Conservation (phyloP, 2,113 vertebrate species). For the Motacilla alba region DNA sequence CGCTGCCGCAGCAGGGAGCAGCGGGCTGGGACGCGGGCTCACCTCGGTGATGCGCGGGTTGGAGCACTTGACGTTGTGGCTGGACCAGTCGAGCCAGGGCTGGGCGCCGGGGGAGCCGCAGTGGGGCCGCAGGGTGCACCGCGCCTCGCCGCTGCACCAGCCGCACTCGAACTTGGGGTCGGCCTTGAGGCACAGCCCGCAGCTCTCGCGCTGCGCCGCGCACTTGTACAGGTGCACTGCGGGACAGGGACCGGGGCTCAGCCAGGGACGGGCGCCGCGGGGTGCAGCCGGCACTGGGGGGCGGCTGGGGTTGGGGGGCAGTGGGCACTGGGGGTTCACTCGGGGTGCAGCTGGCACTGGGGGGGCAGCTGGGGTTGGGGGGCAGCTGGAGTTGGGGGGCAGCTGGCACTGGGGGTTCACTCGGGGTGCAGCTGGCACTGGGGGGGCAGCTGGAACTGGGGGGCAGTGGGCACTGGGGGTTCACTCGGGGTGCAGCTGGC, state of each 20-base stretch:
- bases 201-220: slow-evolving; percentile 94
- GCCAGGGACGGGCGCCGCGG: no score
- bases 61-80: slow-evolving; percentile 91
- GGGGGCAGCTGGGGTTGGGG: background rate
- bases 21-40: background rate
- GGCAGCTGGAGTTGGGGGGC: background rate
- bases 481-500: rapidly evolving
- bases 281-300: background rate
- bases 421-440: no score
- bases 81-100: slow-evolving; percentile 93
- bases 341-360: no score
- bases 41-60: slow-evolving; percentile 98
- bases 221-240: slow-evolving; percentile 98
- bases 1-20: no score
- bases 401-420: background rate
- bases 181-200: slow-evolving; percentile 93
- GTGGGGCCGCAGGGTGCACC: slow-evolving; percentile 86
- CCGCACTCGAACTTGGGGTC: slow-evolving; percentile 94
- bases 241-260: background rate
- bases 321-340: no score
- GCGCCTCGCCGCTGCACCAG: slow-evolving; percentile 89
- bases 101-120: slow-evolving; percentile 75
- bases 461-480: no score
- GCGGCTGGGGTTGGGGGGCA: background rate
- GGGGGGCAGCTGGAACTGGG: no score